Evolutionary conservation across 2,888 invertebrate species (phyloP), one percentile per base, ranked within the genome.

Genomic region (Panorpa germanica): DNA sequence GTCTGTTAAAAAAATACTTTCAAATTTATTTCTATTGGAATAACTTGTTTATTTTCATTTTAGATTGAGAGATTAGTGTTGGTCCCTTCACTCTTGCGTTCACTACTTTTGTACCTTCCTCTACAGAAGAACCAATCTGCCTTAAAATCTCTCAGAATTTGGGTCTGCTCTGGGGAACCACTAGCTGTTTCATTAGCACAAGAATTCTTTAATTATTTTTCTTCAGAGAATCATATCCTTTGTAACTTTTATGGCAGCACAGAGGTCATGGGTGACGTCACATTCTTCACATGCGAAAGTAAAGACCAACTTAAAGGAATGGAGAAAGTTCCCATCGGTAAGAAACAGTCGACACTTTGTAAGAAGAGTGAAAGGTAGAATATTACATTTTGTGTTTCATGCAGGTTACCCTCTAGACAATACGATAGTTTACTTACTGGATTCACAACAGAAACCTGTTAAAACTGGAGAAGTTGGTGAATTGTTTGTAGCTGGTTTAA

Each of bases 221-320:
- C 65, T 9, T 63, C 63, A 32, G 61, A 65, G 7, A 52, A 57
- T 2, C 71, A 74, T 36, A 59, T 63, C 10, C 53, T 90, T 21
- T 82, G 81, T 30, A 90, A 88, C 47, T 85, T 86, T 46, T 88
- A 86, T 44, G 90, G 90, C 0, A 83, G 85, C 39, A 86, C 88
- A 0, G 90, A 90, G 50, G 72, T 85, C 2, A 85, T 86, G 76
- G 88, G 83, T 0, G 88, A 86, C 46, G 83, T 88, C 3, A 83
- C 85, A 0, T 85, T 68, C 43, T 71, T 75, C 40, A 59, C 73
- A 1, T 58, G 85, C 41, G 64, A 63, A 34, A 63, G 58, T 28
- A 45, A 55, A 9, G 59, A 59, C 4, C 71, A 78, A 38, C 43
- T 81, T 34, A 61, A 66, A 36, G 49, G 59, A 33, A 56, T 63